These are phyloP conservation scores for Macrotrachela quadricornifera DNA, from an alignment of 1,140 invertebrate species.

Conservation along the genomic window DNA sequence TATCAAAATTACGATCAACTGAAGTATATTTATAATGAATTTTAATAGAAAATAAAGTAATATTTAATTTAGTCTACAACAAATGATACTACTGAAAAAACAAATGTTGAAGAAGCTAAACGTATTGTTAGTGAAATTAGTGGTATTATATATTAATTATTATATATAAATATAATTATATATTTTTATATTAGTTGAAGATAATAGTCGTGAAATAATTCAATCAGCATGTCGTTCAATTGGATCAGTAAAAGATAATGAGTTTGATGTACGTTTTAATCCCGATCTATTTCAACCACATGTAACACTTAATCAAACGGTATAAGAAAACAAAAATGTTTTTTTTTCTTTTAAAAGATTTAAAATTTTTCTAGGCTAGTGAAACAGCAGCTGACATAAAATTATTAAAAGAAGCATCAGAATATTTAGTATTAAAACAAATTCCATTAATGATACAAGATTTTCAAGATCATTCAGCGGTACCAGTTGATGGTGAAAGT, in stretches of 20 bases:
- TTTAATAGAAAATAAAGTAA: no score
- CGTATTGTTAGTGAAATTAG: slow-evolving; percentile 70
- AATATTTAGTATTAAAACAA: slow-evolving; percentile 72
- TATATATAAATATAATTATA: slow-evolving; percentile 49
- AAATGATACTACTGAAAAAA: slow-evolving; percentile 17
- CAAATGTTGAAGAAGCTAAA: slow-evolving; percentile 56
- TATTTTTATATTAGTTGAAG: slow-evolving; percentile 40
- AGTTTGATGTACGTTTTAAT: slow-evolving; percentile 92
- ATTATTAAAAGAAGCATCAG: slow-evolving; percentile 74
- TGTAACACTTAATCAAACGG: slow-evolving; percentile 54
- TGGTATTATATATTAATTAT: slow-evolving; percentile 31
- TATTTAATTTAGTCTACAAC: no score
- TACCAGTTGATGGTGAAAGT: slow-evolving; percentile 18
- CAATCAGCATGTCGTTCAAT: slow-evolving; percentile 64
- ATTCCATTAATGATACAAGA: slow-evolving; percentile 81
- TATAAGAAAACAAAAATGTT: neutral
- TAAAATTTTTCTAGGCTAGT: slow-evolving; percentile 30
- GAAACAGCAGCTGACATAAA: slow-evolving; percentile 57
- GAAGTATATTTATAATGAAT: no score
- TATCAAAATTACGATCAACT: no score
- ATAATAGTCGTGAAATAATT: slow-evolving; percentile 67
- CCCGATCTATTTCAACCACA: slow-evolving; percentile 87
- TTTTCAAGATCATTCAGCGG: slow-evolving; percentile 58
- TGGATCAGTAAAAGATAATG: slow-evolving; percentile 59
- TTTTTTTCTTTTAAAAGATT: neutral